Evolutionary conservation across 30 jellyfish, hydroid and myxozoan genomes (phyloP), one percentile per base, ranked within the genome.

Genomic region (Kudoa iwatai): DNA sequence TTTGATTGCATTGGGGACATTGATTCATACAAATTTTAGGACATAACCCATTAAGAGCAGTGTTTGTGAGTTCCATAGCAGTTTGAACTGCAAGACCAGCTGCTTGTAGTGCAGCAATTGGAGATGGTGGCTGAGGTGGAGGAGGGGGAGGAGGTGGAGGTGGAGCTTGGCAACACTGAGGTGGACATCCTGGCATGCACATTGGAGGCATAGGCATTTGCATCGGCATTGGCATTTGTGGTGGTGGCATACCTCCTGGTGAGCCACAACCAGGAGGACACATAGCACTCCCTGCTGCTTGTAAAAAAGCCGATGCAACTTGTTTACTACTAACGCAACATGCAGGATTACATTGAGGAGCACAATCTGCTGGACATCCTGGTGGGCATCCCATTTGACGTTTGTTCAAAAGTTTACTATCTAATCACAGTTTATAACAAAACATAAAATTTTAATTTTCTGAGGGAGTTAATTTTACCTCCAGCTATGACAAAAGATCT

Each of bases 61-160:
- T 28, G n/a, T 9, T 6, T n/a, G n/a, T 9, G 11, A 28, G n/a
- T 28, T n/a, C 36, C n/a, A 6, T 9, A n/a, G n/a, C 11, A 28
- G 36, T n/a, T 28, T 28, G 9, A 28, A n/a, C 36, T 6, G 36
- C 36, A 6, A 28, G 11, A n/a, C 11, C 9, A 28, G 36, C 36
- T 6, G 36, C 36, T 28, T 28, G 36, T 6, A 28, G 36, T 9
- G 36, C 36, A 6, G 36, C 36, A 6, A n/a, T n/a, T 28, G 36
- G 36, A 6, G 36, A 28, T 28, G 36, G 36, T 6, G 36, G 9
- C 11, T 28, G 11, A n/a, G n/a, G 9, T 9, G 11, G 11, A n/a
- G 36, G 9, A n/a, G 36, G 36, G n/a, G n/a, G 11, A n/a, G 36
- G 36, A 6, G 36, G 36, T 28, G 36, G 36, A n/a, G n/a, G n/a